Conservation (phyloP, 2,113 vertebrate genomes). For the Madoqua kirkii region DNA sequence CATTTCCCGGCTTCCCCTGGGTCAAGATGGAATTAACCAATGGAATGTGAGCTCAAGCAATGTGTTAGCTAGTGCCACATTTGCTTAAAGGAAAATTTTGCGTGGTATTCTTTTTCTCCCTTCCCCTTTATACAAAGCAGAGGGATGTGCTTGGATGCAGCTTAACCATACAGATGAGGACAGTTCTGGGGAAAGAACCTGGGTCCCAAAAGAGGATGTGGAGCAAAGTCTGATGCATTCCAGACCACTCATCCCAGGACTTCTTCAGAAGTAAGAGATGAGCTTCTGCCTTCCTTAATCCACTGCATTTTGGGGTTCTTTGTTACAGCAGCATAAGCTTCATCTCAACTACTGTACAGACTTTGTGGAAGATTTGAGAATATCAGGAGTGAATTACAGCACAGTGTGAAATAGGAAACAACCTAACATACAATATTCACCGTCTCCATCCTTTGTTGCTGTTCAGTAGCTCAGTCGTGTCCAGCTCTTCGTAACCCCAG, state of each 20-base stretch:
- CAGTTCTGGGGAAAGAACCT: not conserved
- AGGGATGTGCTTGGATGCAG: too few relatives aligned
- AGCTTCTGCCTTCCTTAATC: conserved; percentile 12
- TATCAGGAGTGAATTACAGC: not conserved
- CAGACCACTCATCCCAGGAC: not conserved
- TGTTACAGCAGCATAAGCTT: conserved; percentile 55
- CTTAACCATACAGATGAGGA: not conserved
- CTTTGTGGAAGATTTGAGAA: not conserved
- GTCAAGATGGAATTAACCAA: not conserved
- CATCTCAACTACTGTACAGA: conserved; percentile 19
- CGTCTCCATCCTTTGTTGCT: not conserved
- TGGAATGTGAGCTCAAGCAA: not conserved
- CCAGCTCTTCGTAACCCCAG: rapidly evolving
- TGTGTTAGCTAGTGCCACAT: rapidly evolving
- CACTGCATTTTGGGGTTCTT: not conserved
- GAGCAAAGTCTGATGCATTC: not conserved
- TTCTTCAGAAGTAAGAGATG: conserved; percentile 9
- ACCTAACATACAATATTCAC: not conserved
- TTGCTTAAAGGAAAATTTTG: not conserved
- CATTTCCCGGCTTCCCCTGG: conserved; percentile 19
- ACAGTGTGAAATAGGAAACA: not conserved
- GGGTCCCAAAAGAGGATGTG: not conserved
- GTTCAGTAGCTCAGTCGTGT: not conserved
- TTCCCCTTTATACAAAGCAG: not conserved
- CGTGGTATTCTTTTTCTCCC: not conserved